Percentiles rank a stretch among this genome's conserved stretches.
Evolutionary conservation across 2,888 invertebrate genomes (phyloP).

Genomic region (Andrena bicolor): DNA sequence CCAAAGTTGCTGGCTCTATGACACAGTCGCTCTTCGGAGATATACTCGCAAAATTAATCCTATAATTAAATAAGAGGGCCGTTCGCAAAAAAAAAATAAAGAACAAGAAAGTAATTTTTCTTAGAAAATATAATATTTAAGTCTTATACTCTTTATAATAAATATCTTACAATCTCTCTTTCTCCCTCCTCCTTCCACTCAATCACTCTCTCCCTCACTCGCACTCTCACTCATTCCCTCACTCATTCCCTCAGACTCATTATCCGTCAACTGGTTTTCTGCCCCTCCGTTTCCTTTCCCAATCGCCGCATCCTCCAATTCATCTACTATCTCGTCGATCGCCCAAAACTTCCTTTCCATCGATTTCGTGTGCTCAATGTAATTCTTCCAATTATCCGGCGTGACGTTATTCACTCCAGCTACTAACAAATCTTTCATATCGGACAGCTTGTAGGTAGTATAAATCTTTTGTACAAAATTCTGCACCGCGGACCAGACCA

Average conservation of each 20-base stretch:
- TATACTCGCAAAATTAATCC: neutral
- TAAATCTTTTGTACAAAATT: neutral
- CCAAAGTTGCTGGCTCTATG: too few relatives aligned
- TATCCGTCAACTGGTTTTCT: neutral
- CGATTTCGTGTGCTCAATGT: neutral
- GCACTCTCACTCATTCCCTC: neutral
- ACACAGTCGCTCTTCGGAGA: too few relatives aligned
- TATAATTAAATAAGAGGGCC: neutral
- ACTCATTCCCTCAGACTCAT: neutral
- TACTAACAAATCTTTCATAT: neutral
- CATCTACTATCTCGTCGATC: neutral
- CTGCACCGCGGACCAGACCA: neutral
- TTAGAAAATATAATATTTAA: too few relatives aligned
- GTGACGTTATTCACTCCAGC: neutral
- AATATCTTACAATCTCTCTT: neutral
- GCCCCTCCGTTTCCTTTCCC: neutral
- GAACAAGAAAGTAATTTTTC: too few relatives aligned
- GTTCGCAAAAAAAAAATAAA: constrained; percentile 3
- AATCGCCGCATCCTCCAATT: neutral
- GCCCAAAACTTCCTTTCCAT: neutral
- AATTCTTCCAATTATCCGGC: neutral
- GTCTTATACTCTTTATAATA: neutral
- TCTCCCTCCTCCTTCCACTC: neutral
- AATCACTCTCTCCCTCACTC: neutral
- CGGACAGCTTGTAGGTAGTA: neutral